Evolutionary conservation across 2,888 invertebrate genomes (phyloP).

Genomic region (Kuschelorhynchus macadamiae): DNA sequence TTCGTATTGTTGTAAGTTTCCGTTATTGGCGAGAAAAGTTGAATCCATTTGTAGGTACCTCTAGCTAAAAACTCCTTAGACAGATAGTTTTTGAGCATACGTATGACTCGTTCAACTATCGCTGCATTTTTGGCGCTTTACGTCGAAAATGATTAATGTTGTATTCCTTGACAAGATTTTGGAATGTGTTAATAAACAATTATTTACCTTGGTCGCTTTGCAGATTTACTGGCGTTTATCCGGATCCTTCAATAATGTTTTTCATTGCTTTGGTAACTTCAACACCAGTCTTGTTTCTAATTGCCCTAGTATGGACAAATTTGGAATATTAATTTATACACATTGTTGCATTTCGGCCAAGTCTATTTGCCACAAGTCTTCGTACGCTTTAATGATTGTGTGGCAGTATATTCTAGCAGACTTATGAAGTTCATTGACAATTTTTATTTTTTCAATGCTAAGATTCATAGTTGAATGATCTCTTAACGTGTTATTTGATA

Average conservation of each 20-base stretch:
- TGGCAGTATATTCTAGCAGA: constrained; percentile 54
- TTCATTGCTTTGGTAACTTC: constrained; percentile 10
- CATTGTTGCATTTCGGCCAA: constrained; percentile 61
- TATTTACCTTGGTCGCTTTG: constrained; percentile 17
- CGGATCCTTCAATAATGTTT: constrained; percentile 2
- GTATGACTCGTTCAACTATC: constrained; percentile 1
- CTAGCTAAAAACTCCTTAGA: constrained; percentile 10
- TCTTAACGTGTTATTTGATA: no score
- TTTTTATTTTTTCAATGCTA: no score
- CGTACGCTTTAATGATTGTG: constrained; percentile 62
- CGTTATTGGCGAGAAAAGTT: neutral
- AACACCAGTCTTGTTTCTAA: constrained; percentile 4
- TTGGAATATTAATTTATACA: constrained; percentile 65
- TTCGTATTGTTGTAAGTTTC: neutral
- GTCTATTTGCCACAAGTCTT: constrained; percentile 68
- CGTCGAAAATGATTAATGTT: constrained; percentile 13
- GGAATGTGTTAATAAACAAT: constrained; percentile 2
- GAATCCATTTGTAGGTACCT: neutral
- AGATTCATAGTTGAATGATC: no score
- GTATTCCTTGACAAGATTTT: neutral
- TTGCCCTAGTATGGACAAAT: constrained; percentile 61
- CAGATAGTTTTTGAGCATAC: neutral
- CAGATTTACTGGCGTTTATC: neutral
- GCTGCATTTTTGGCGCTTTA: constrained; percentile 8
- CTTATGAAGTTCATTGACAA: constrained; percentile 61